Conservation (phyloP, 2,113 vertebrate species). For the Dryoscopus gambensis region DNA sequence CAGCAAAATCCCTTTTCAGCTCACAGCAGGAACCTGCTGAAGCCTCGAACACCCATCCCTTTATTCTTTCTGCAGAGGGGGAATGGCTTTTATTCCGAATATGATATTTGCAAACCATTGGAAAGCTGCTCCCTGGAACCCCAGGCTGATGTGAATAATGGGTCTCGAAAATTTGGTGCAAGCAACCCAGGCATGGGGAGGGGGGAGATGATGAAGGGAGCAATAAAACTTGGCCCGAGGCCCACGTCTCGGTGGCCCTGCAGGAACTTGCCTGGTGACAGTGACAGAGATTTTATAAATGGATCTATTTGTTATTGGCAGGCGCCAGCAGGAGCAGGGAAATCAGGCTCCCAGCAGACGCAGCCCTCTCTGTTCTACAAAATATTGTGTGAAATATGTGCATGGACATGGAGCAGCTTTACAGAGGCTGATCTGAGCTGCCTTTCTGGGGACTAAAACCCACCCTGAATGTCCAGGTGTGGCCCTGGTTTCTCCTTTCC, state of each 20-base stretch:
- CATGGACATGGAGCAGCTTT: fast-evolving
- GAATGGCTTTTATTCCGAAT: not conserved
- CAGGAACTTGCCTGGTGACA: slow-evolving; percentile 26
- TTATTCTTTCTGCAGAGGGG: not conserved
- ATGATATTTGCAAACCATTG: not conserved
- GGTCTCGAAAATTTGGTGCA: not conserved
- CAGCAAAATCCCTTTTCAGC: not conserved
- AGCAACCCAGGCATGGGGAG: fast-evolving
- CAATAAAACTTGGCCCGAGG: not conserved
- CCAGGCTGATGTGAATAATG: not conserved
- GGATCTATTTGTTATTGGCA: slow-evolving; percentile 30
- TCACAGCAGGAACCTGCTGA: not conserved
- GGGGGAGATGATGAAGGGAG: not conserved
- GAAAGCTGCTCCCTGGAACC: not conserved
- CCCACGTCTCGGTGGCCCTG: not conserved
- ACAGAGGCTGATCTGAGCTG: not conserved
- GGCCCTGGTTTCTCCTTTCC: not conserved
- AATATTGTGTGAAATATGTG: not conserved
- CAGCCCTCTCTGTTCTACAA: not conserved
- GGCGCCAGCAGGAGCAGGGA: not conserved
- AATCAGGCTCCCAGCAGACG: not conserved
- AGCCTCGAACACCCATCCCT: fast-evolving
- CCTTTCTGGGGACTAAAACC: not conserved
- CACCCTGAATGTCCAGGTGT: fast-evolving
- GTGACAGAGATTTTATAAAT: slow-evolving; percentile 17